Base-by-base conservation (phyloP, 2,888 invertebrate genomes). In the Didymodactylos carnosus region DNA sequence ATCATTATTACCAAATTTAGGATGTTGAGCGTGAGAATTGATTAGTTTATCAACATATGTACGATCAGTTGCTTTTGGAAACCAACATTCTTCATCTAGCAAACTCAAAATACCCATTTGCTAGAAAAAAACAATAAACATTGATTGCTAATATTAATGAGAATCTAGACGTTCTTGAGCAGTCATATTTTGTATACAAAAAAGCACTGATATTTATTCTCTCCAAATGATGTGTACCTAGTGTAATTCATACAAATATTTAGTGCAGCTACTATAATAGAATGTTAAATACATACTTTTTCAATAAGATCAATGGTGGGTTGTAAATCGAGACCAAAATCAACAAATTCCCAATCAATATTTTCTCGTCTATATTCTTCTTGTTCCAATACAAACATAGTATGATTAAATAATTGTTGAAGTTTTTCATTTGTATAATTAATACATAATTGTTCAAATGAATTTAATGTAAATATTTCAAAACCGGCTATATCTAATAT, bases 401-500 rank as follows among this genome's bases (percentile, higher is more conserved):
- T 98, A 86, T 99, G 98, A 84, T 99, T 99, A 87, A 99, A 99
- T 77, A 99, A 87, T 83, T 99, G 98, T 83, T 99, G 98, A 72
- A 99, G 87, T 83, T 98, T 99, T 83, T 99, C 98, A 83, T 99
- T 99, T 6, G 98, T 99, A 86, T 98, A 99, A 85, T 98, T 98
- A 80, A 98, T 98, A 84, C 97, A 98, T 78, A 98, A 86, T 84
- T 98, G 98, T 84, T 99, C 98, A 83, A 98, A 99, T 0, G 94
- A 94, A 85, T 98, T 98, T 77, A 97, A 86, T 83, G 87, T 82
- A 71, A 97, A 97, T 80, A 97, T 97, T 87, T 97, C 97, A 82
- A 94, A 98, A 80, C 98, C 98, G 77, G 98, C 98, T 88, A 99
- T 99, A 87, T 99, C 98, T 77, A 99, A 89, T 79, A 99, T 98